Evolutionary conservation across 2,888 invertebrate species (phyloP), one percentile per base, ranked within the genome.

Genomic region (Herminia tarsipennalis): DNA sequence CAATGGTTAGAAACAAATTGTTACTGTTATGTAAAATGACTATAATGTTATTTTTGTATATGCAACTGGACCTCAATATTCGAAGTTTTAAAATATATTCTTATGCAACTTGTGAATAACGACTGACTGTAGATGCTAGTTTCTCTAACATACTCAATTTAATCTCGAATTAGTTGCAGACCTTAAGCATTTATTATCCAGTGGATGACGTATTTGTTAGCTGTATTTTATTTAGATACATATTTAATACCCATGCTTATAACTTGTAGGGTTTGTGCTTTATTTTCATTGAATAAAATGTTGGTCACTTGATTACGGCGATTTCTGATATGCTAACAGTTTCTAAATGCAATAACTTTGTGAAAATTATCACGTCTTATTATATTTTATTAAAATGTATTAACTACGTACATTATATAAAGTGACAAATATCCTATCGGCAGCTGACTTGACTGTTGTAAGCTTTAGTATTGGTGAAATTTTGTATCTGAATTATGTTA

Each of bases 1-100:
- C 65, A 56, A 66, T 74, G 87, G 80, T 74, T 88, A 82, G 89
- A 90, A 90, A 89, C 90, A 90, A 82, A 89, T 90, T 90, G 86
- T 90, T 90, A 90, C 90, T 90, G 90, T 89, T 84, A 66, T 70
- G 65, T 69, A 57, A 63, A 73, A 67, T 75, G 68, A 73, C 67
- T 69, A 63, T 59, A 76, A 76, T 78, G 76, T 88, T 87, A 86
- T 88, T 88, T 89, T 88, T 88, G 73, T 87, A 87, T 76, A 82
- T 70, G 75, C 77, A 79, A 81, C 78, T 74, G 71, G 78, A 87
- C 84, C 84, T 86, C 83, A 78, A 78, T 76, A 81, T 75, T 76
- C 67, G 68, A 78, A 76, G 74, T 78, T 80, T 81, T 79, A 72
- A 77, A 78, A 78, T 81, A 78, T 82, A 81, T 81, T 81, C 75